phyloP scores from a whole-genome alignment of 1,140 invertebrate genomes.

The Steinernema khuongi region DNA sequence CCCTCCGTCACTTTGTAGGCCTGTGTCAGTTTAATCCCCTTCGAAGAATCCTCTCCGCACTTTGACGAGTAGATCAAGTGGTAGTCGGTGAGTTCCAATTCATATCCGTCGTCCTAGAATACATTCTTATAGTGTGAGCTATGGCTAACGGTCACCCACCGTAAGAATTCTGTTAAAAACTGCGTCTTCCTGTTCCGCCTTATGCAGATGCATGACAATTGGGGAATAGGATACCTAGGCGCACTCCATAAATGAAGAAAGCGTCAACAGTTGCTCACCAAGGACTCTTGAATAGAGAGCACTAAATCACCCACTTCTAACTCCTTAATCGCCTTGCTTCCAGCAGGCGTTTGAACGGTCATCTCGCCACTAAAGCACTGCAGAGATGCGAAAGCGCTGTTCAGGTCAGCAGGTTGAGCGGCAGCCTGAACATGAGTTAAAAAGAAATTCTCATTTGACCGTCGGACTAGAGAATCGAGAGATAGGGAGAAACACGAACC shows the following conservation, averaged over 20 bases:
- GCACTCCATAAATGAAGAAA: conserved; percentile 15
- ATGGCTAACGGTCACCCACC: neutral
- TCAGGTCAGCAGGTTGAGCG: conserved; percentile 15
- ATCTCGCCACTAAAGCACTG: conserved; percentile 35
- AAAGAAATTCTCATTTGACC: too few relatives aligned
- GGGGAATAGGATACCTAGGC: conserved; percentile 25
- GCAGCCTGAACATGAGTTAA: neutral
- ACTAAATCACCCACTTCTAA: conserved; percentile 35
- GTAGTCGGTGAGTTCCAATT: conserved; percentile 33
- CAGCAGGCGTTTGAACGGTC: conserved; percentile 28
- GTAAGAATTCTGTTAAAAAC: conserved; percentile 27
- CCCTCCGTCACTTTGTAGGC: conserved; percentile 20
- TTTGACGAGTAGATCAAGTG: conserved; percentile 37
- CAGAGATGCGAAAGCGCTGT: conserved; percentile 25
- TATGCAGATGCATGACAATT: conserved; percentile 38
- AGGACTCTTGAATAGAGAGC: conserved; percentile 30
- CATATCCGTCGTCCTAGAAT: conserved; percentile 25
- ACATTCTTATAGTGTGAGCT: neutral
- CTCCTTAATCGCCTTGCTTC: conserved; percentile 30
- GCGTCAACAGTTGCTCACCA: conserved; percentile 13
- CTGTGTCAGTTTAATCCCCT: conserved; percentile 10
- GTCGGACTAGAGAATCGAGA: neutral
- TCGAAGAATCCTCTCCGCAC: conserved; percentile 14
- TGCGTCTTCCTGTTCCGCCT: conserved; percentile 26
- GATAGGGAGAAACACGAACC: neutral